Evolutionary conservation across 2,888 invertebrate species (phyloP), one percentile per base, ranked within the genome.

Genomic region (Parnassius apollo): DNA sequence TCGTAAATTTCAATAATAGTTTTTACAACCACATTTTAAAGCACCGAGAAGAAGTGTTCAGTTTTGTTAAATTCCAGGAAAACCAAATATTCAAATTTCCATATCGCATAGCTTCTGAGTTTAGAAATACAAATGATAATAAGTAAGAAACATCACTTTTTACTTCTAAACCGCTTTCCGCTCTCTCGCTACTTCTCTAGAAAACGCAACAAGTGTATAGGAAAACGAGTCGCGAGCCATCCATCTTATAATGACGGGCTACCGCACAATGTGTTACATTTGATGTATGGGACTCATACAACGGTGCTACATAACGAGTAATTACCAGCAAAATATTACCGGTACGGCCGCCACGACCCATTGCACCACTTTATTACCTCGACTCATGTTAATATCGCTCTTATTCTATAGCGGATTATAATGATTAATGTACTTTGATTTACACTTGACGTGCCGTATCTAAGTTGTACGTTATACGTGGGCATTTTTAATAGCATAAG

Each of bases 211-310:
- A 22, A 64, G 52, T 64, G 13, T 53, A 59, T 60, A 55, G 61
- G 45, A 44, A 49, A 51, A 42, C 51, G 62, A 62, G 63, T 61
- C 61, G 67, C 68, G 66, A 61, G 49, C 69, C 65, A 61, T 72
- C 69, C 66, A 69, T 73, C 72, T 72, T 68, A 60, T 70, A 69
- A 70, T 70, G 68, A 71, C 65, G 55, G 66, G 66, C 69, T 68
- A 59, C 71, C 65, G 66, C 64, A 62, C 55, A 64, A 61, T 64
- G 64, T 61, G 54, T 64, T 61, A 61, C 60, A 61, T 64, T 62
- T 65, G 66, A 67, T 65, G 62, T 66, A 65, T 62, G 65, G 62
- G 57, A 64, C 64, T 64, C 64, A 55, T 62, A 65, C 70, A 70
- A 70, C 70, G 71, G 70, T 65, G 64, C 65, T 59, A 55, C 58